Percentiles rank a stretch among this genome's conserved stretches.
phyloP scores from a whole-genome alignment of 2,797 vertebrate species.

The Momotus momota region DNA sequence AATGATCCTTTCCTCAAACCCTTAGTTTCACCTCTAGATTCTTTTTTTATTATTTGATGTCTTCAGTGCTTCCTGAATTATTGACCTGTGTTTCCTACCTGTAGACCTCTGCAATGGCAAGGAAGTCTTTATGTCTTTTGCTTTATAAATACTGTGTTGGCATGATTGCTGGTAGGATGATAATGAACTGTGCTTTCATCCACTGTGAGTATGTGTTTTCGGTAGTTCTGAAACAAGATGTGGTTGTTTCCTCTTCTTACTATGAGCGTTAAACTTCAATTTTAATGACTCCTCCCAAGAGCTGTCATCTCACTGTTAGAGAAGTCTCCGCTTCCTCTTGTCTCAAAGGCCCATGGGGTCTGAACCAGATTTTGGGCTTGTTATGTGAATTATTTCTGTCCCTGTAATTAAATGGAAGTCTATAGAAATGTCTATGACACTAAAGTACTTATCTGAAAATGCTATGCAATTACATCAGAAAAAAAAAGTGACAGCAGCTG shows the following conservation, averaged over 20 bases:
- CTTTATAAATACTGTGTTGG: not conserved
- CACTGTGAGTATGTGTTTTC: not conserved
- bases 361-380: constrained; percentile 7
- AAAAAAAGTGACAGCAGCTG: not conserved
- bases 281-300: not conserved
- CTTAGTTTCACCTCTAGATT: not conserved
- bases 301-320: not conserved
- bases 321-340: not conserved
- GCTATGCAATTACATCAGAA: not conserved
- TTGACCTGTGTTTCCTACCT: not conserved
- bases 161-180: not conserved
- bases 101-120: not conserved
- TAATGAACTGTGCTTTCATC: not conserved
- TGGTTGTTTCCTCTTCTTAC: not conserved
- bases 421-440: not conserved
- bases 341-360: not conserved
- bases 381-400: not conserved
- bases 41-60: not conserved
- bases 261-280: not conserved
- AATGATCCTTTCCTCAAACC: not conserved
- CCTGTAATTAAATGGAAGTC: not conserved
- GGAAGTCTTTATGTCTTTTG: not conserved
- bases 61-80: not conserved
- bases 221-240: not conserved
- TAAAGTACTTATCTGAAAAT: not conserved